Conservation (phyloP, 2,888 invertebrate species). For the Hedychridium roseum region DNA sequence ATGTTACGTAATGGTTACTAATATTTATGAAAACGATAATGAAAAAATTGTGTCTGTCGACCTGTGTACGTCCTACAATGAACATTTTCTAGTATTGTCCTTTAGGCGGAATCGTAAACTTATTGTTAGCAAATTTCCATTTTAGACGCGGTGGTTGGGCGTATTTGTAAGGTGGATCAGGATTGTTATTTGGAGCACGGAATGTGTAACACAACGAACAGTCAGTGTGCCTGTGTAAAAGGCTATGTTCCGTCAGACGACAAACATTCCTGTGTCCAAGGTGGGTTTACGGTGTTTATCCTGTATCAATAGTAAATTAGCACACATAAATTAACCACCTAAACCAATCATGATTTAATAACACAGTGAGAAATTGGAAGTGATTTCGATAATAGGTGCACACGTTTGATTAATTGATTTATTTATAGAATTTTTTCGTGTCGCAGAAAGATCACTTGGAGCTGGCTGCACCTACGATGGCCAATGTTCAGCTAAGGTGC, state of each 20-base stretch:
- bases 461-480: conserved; percentile 29
- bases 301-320: not conserved
- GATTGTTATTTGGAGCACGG: conserved; percentile 31
- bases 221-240: conserved; percentile 35
- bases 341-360: too few species aligned
- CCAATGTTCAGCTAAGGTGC: conserved; percentile 31
- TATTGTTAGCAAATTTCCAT: not conserved
- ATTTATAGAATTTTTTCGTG: not conserved
- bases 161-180: conserved; percentile 25
- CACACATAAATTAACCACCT: not conserved
- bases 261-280: conserved; percentile 29
- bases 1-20: too few species aligned
- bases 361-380: too few species aligned
- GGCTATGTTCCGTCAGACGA: conserved; percentile 25
- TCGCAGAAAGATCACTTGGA: not conserved
- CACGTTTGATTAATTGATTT: not conserved
- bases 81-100: too few species aligned
- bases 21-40: too few species aligned
- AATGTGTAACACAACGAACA: conserved; percentile 36
- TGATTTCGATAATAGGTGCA: not conserved
- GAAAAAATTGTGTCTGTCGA: too few species aligned
- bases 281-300: conserved; percentile 20
- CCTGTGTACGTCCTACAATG: too few species aligned
- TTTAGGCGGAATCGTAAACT: not conserved
- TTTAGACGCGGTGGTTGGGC: conserved; percentile 18